A percentile compares a stretch with the other conserved stretches of the same genome.
phyloP scores from a whole-genome alignment of 2,888 invertebrate species.

The Pristionchus mayeri region DNA sequence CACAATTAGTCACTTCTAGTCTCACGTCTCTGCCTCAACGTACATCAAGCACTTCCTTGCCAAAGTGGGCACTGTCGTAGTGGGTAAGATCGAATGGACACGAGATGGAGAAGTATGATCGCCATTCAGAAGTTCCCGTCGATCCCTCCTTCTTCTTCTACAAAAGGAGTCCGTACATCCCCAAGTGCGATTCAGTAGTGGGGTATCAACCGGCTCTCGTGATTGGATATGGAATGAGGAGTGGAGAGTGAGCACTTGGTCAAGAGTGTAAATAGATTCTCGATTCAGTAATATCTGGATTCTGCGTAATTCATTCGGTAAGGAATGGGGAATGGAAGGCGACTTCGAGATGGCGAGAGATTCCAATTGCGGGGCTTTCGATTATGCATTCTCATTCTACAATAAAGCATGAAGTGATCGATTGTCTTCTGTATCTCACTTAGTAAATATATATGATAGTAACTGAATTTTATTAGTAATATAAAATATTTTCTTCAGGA shows the following conservation, averaged over 20 bases:
- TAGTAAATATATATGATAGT: too few relatives aligned
- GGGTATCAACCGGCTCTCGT: constrained; percentile 7
- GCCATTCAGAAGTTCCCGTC: neutral
- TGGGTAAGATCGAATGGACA: neutral
- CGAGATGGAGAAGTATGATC: neutral
- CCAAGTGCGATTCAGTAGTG: neutral
- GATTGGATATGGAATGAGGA: neutral
- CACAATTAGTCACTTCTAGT: neutral
- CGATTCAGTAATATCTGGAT: constrained; percentile 31
- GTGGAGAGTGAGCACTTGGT: neutral
- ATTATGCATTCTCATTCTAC: constrained; percentile 13
- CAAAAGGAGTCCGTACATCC: neutral
- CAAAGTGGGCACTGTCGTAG: neutral
- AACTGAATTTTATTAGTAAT: too few relatives aligned
- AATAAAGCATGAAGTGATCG: neutral
- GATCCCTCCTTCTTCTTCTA: constrained; percentile 19
- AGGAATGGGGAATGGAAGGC: constrained; percentile 9
- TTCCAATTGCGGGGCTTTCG: neutral
- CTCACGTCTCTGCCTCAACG: neutral
- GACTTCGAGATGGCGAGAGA: neutral
- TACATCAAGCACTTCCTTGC: neutral
- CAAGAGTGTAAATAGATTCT: neutral
- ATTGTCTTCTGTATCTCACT: too few relatives aligned
- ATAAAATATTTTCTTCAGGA: too few relatives aligned
- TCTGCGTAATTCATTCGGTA: constrained; percentile 26